A percentile compares a stretch with the other conserved stretches of the same genome.
Evolutionary conservation across 2,113 vertebrate genomes (phyloP).

Genomic region (Myotis lucifugus): DNA sequence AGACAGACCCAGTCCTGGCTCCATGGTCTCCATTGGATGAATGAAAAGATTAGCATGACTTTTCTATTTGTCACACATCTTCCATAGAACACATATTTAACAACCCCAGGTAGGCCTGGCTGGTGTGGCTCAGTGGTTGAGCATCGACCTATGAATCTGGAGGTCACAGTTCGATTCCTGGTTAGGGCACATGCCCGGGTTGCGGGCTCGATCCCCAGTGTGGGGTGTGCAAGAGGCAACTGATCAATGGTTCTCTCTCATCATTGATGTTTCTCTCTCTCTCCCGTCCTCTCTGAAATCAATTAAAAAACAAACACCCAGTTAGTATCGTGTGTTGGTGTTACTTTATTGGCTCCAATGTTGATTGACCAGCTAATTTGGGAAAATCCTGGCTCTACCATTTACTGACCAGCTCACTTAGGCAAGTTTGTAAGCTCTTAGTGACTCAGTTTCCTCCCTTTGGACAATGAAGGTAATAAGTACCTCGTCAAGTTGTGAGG

Average conservation of each 20-base stretch:
- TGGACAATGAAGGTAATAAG: background rate
- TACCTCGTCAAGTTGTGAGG: background rate
- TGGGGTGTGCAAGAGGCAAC: no score
- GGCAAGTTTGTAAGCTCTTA: background rate
- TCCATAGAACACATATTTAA: background rate
- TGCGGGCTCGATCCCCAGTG: no score
- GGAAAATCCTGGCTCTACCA: background rate
- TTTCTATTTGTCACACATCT: background rate
- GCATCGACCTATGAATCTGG: no score
- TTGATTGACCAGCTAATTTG: background rate
- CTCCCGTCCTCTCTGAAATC: no score
- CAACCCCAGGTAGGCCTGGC: no score
- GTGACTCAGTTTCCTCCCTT: conserved; percentile 4
- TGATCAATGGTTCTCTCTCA: no score
- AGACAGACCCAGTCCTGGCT: background rate
- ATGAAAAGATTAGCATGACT: background rate
- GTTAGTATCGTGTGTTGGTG: background rate
- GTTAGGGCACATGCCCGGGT: no score
- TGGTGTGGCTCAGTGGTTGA: no score
- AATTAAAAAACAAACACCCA: background rate
- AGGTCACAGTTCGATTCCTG: no score
- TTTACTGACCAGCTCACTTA: background rate
- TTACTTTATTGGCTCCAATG: conserved; percentile 15
- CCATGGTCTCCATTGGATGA: background rate
- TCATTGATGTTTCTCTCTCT: no score